Evolutionary conservation across 2,888 invertebrate genomes (phyloP).

Genomic region (Busseola fusca): DNA sequence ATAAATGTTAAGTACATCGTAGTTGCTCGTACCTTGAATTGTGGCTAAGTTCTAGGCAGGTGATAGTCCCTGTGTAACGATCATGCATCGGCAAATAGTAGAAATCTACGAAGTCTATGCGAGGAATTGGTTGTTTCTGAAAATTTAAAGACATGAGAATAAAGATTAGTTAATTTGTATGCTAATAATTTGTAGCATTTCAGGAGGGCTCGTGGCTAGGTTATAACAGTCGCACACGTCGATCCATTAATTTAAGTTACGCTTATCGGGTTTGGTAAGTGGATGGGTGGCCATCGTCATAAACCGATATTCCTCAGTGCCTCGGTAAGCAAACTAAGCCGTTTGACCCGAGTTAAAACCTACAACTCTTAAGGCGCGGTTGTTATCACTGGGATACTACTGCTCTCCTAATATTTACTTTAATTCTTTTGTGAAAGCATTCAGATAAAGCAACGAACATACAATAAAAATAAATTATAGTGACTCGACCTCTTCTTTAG

Average conservation of each 20-base stretch:
- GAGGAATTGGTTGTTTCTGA: constrained; percentile 82
- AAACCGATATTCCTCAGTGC: too few species aligned
- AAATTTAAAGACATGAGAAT: constrained; percentile 26
- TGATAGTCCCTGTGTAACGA: constrained; percentile 91
- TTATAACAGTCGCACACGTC: too few species aligned
- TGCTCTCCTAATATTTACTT: not conserved
- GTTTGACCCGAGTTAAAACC: not conserved
- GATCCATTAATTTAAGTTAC: too few species aligned
- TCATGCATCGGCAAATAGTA: constrained; percentile 94
- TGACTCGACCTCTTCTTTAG: constrained; percentile 79
- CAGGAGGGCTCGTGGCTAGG: not conserved
- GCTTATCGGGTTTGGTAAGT: too few species aligned
- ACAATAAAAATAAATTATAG: not conserved
- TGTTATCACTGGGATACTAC: not conserved
- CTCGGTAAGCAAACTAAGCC: too few species aligned
- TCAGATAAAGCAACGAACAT: not conserved
- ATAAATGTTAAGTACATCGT: not conserved
- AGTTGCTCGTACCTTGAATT: constrained; percentile 85
- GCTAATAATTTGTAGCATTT: not conserved
- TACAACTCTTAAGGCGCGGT: not conserved
- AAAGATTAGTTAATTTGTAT: not conserved
- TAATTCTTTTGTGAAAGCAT: not conserved
- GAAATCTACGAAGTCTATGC: constrained; percentile 88
- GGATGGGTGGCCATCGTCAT: too few species aligned
- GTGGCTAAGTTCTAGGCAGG: constrained; percentile 90